Evolutionary conservation across 2,888 invertebrate species (phyloP).

Genomic region (Sinopyrophorus schimmeli): DNA sequence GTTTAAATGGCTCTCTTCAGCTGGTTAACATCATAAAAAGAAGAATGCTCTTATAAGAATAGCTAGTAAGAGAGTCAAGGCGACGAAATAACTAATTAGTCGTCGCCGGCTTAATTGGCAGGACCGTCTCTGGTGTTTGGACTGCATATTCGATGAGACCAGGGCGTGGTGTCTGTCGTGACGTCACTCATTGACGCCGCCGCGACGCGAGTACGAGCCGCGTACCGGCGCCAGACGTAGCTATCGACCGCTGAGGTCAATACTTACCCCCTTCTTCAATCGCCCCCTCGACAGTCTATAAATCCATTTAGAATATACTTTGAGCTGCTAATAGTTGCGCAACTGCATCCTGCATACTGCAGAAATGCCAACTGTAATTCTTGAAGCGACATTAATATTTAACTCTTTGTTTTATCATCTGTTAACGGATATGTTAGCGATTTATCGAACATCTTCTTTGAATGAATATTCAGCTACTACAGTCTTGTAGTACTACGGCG

Average conservation of each 20-base stretch:
- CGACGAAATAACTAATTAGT: conserved; percentile 25
- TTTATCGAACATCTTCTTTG: background rate
- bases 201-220: conserved; percentile 47
- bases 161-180: conserved; percentile 55
- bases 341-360: conserved; percentile 15
- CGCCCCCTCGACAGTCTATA: conserved; percentile 5
- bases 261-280: conserved; percentile 32
- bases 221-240: conserved; percentile 50
- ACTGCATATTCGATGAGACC: conserved; percentile 28
- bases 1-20: background rate
- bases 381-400: background rate
- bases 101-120: conserved; percentile 26
- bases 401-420: background rate
- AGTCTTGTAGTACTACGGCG: too few species aligned
- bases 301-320: conserved; percentile 5
- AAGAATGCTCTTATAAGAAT: background rate
- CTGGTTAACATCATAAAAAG: background rate
- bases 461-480: conserved; percentile 15
- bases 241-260: conserved; percentile 49
- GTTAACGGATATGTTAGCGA: background rate
- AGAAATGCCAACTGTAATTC: background rate
- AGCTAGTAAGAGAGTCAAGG: background rate
- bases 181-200: conserved; percentile 63
- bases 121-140: conserved; percentile 27
- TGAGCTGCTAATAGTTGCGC: conserved; percentile 14